A percentile compares a stretch with the other conserved stretches of the same genome.
These are phyloP conservation scores for Laothoe populi DNA, from an alignment of 2,888 invertebrate species.

Conservation along the genomic window DNA sequence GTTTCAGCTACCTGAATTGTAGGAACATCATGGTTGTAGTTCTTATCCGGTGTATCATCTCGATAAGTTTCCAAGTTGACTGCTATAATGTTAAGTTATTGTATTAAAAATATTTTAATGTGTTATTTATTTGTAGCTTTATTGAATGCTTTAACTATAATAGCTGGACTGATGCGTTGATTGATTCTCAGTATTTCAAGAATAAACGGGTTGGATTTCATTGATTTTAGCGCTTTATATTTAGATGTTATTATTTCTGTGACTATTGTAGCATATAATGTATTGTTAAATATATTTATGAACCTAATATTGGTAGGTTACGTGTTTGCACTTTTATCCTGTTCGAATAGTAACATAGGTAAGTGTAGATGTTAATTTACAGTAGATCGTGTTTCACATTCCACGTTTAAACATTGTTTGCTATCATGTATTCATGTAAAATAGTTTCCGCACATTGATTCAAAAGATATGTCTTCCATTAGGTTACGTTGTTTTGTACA, in stretches of 20 bases:
- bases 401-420: constrained; percentile 52
- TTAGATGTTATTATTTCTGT: constrained; percentile 56
- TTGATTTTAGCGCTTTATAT: constrained; percentile 64
- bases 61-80: constrained; percentile 74
- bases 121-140: constrained; percentile 85
- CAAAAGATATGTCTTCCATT: constrained; percentile 79
- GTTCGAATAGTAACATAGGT: constrained; percentile 40
- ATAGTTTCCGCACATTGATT: constrained; percentile 56
- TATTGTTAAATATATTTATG: constrained; percentile 55
- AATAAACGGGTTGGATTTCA: constrained; percentile 69
- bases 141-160: constrained; percentile 74
- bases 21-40: constrained; percentile 22
- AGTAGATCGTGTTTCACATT: constrained; percentile 51
- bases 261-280: constrained; percentile 49
- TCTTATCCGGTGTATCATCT: constrained; percentile 44
- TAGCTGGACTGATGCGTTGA: constrained; percentile 63
- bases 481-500: constrained; percentile 67
- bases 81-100: constrained; percentile 82
- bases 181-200: constrained; percentile 66
- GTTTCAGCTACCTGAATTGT: constrained; percentile 20
- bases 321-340: constrained; percentile 62
- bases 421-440: constrained; percentile 39
- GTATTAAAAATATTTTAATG: constrained; percentile 83
- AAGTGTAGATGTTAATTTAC: constrained; percentile 26
- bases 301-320: constrained; percentile 44